Percentiles rank a stretch among this genome's conserved stretches.
Evolutionary conservation across 2,113 vertebrate species (phyloP).

Genomic region (Platichthys stellatus): DNA sequence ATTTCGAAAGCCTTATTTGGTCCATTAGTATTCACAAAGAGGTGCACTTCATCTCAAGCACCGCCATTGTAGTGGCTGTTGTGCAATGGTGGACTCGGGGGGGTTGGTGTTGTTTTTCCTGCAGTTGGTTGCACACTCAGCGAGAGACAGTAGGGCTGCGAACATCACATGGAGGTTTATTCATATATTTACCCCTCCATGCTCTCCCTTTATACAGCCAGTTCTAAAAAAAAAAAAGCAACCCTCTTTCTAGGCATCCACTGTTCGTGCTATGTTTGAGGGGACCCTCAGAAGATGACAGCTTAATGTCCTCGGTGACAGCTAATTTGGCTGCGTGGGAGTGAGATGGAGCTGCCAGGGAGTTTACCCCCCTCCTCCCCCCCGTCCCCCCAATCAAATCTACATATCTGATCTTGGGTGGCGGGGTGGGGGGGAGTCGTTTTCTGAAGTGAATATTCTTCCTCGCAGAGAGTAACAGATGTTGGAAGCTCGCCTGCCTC

Average conservation of each 20-base stretch:
- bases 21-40: conserved; percentile 73
- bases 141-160: conserved; percentile 13
- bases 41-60: conserved; percentile 68
- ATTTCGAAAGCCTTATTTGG: conserved; percentile 54
- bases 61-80: conserved; percentile 40
- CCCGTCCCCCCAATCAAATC: conserved; percentile 60
- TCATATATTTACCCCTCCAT: background rate
- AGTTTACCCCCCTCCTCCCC: conserved; percentile 40
- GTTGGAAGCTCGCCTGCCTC: conserved; percentile 43
- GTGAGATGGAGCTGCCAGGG: conserved; percentile 52
- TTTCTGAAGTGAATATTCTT: conserved; percentile 61
- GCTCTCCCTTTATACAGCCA: conserved; percentile 4
- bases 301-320: conserved; percentile 64
- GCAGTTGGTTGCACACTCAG: conserved; percentile 21
- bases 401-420: conserved; percentile 70
- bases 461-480: conserved; percentile 26
- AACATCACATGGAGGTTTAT: conserved; percentile 17
- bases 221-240: conserved; percentile 31
- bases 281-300: conserved; percentile 57
- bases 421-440: conserved; percentile 68
- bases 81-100: conserved; percentile 40
- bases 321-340: conserved; percentile 68
- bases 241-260: conserved; percentile 2
- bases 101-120: conserved; percentile 36
- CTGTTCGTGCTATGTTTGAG: conserved; percentile 30